Evolutionary conservation across 23 tunicate species (phyloP).

Genomic region (Halocynthia roretzi): DNA sequence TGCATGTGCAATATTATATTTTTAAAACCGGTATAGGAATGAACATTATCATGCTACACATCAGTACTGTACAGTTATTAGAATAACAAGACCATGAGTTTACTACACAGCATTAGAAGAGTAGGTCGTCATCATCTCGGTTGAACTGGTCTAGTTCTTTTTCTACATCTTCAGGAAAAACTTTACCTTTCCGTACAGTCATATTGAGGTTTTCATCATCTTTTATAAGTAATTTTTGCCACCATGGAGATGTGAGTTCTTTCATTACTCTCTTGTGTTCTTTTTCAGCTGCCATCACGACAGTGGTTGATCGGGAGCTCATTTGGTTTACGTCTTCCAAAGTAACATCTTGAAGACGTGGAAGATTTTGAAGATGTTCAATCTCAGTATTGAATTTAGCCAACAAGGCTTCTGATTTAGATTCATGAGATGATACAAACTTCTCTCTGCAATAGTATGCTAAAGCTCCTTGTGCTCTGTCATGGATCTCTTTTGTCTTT

Average conservation of each 20-base stretch:
- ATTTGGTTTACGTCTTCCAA: slow-evolving; percentile 11
- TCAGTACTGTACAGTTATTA: too few species aligned
- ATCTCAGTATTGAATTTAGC: slow-evolving; percentile 57
- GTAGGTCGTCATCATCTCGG: too few species aligned
- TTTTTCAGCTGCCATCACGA: slow-evolving; percentile 36
- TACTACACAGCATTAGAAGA: too few species aligned
- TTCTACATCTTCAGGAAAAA: too few species aligned
- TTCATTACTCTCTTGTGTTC: slow-evolving; percentile 42
- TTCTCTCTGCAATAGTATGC: slow-evolving; percentile 5
- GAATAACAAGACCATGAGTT: too few species aligned
- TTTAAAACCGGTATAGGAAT: too few species aligned
- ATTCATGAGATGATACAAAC: slow-evolving; percentile 9
- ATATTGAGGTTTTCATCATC: slow-evolving; percentile 7
- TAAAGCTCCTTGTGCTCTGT: slow-evolving; percentile 36
- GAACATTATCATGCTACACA: too few species aligned
- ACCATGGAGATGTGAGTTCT: slow-evolving; percentile 36
- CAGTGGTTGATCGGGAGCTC: slow-evolving; percentile 27
- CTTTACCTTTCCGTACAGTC: too few species aligned
- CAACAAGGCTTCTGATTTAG: slow-evolving; percentile 25
- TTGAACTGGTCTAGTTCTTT: too few species aligned
- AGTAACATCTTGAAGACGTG: slow-evolving; percentile 26
- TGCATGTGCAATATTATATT: too few species aligned
- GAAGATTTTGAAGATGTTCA: slow-evolving; percentile 38
- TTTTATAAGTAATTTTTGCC: slow-evolving; percentile 27
- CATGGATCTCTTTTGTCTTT: slow-evolving; percentile 37